Conservation (phyloP, 2,113 vertebrate genomes). For the Sardina pilchardus region DNA sequence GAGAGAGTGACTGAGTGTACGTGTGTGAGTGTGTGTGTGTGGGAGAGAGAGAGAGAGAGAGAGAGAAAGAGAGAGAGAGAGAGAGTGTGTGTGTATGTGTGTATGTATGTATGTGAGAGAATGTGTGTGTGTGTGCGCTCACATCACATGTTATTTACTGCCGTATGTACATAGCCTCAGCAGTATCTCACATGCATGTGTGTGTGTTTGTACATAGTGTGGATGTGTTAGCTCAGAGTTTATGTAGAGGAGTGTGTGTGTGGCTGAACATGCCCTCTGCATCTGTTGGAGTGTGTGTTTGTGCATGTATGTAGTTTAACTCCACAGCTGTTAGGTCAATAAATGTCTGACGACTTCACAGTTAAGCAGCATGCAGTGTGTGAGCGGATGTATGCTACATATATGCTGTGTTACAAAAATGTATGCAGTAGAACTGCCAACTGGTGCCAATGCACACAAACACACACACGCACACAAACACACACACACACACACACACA, state of each 20-base stretch:
- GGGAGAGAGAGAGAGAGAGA: too few relatives aligned
- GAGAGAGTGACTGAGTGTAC: too few relatives aligned
- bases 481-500: background rate
- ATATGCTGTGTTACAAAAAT: background rate
- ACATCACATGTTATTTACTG: background rate
- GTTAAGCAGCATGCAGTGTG: background rate
- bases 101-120: background rate
- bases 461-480: background rate
- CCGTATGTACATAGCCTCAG: background rate
- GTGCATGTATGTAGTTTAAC: background rate
- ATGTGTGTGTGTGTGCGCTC: background rate
- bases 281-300: background rate
- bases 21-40: background rate
- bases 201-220: background rate
- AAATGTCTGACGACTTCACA: background rate
- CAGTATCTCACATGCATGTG: background rate
- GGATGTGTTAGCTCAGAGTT: background rate
- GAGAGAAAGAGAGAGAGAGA: too few relatives aligned
- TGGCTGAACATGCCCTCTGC: background rate
- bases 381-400: background rate
- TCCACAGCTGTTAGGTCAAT: background rate
- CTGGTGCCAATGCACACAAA: background rate
- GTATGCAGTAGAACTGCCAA: too few relatives aligned
- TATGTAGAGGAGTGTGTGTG: too few relatives aligned
- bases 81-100: background rate